Evolutionary conservation across 2,888 invertebrate species (phyloP), one percentile per base, ranked within the genome.

Genomic region (Noctua janthe): DNA sequence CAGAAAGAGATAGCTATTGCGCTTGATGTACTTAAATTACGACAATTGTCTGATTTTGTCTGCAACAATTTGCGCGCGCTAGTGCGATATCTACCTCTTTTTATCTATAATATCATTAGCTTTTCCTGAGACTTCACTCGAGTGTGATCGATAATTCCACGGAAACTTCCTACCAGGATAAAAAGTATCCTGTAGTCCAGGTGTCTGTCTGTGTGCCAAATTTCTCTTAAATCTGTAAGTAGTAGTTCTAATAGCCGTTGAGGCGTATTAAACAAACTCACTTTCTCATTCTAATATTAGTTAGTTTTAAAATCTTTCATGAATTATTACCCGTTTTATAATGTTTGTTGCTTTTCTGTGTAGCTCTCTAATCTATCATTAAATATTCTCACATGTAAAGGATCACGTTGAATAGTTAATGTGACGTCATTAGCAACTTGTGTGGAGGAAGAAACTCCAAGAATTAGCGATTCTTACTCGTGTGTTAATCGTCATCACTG

Each of bases 401-500:
- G 70, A 64, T 82, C 15, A 6, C 23, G 62, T 67, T 92, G 82
- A 90, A 93, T 93, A 87, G 89, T 91, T 91, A 83, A 93, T 90
- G 89, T 84, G 91, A 91, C 89, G 90, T 88, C 83, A 88, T 89
- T 86, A 89, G 84, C 71, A 82, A 87, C 86, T 74, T 76, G 70
- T 75, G 0, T 67, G 77, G 39, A 76, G 84, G 74, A 87, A 90
- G 89, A 88, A 90, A 87, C 90, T 91, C 83, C 87, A 88, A 89
- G 88, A 89, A 89, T 93, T 93, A 90, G 83, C 80, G 86, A 85
- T 92, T 92, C 90, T 92, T 93, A 88, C 87, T 84, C 87, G 78
- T 81, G 81, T 88, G 89, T 87, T 85, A 83, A 85, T 88, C 87
- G 54, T 78, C 89, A 83, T 49, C 78, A n/a, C 56, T 77, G 59